Evolutionary conservation across 2,888 invertebrate genomes (phyloP), one percentile per base, ranked within the genome.

Genomic region (Drosophila kambysellisi): DNA sequence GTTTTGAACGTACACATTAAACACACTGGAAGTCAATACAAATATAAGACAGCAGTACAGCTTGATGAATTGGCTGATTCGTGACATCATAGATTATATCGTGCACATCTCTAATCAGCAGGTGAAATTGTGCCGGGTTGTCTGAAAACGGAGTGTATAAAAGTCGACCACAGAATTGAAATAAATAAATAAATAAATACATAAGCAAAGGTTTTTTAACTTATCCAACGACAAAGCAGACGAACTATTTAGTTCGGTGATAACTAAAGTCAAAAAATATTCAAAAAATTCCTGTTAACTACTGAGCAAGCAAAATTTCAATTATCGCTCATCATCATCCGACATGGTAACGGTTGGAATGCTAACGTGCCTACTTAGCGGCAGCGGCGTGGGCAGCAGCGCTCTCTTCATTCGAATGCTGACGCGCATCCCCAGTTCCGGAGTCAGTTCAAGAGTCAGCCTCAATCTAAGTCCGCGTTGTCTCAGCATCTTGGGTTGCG

Each of bases 101-200:
- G 72, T 4, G 17, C 62, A 30, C 81, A 76, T 69, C 72, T 39
- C 81, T 33, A 76, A 81, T 64, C 68, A 81, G 68, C 72, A 66
- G 69, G 69, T 76, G 56, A 66, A 79, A 76, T 81, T 81, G 65
- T 76, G 81, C 81, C 81, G 78, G 81, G 53, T 58, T 69, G 52
- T 48, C 67, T 39, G 63, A n/a, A 71, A 71, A 64, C 70, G 67
- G 50, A 80, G 71, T 80, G 67, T 76, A 67, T 62, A 48, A 71
- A 75, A 71, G 67, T 59, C 8, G 30, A 66, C 48, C 32, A 65
- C 20, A 72, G 25, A 52, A 25, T 33, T 48, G 30, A 30, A 46
- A 58, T 7, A 43, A 25, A 25, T 25, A 68, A 25, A 25, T 25
- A 68, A 56, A 56, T 39, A 46, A 46, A 41, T 48, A 73, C 35